Base-by-base conservation (phyloP, 1,140 invertebrate genomes). In the Ganaspis sp. region DNA sequence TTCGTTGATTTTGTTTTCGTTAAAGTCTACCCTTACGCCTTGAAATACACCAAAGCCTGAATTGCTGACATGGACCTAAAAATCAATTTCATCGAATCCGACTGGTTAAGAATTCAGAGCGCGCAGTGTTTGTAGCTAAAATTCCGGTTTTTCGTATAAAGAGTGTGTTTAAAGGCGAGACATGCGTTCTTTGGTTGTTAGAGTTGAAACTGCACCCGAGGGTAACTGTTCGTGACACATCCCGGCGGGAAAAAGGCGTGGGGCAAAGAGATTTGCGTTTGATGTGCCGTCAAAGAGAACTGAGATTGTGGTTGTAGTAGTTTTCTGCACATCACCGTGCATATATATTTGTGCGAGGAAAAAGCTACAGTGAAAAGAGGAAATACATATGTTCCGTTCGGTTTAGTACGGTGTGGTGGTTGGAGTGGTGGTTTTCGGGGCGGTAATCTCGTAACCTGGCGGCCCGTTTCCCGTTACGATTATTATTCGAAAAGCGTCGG, bases 211-310 rank as follows among this genome's bases (percentile, higher is more conserved):
- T 49, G n/a, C 45, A 73, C 81, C 73, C 12, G 54, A 78, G 81
- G 81, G 81, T 77, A 76, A 76, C 84, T 87, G 87, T 81, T 85
- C 72, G 84, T 88, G 88, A 88, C 88, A 86, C 85, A 82, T 77
- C 40, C 75, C 72, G 78, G 72, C 79, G 72, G 76, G 76, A 80
- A 64, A 86, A 78, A 72, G 37, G 21, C 49, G 74, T 80, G 70
- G 79, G 81, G 75, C 75, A 86, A 88, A 90, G 87, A 88, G 89
- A 89, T 89, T 85, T 82, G 86, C 87, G 88, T 90, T 90, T 90
- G 89, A 90, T 90, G 87, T 84, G 79, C 86, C 87, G 87, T 85
- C 88, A 90, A 90, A 89, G 88, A 79, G 83, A 76, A 54, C 42
- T 42, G 49, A 54, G 40, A 42, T 38, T 34, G 42, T 54, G 23